phyloP scores from a whole-genome alignment of 2,797 vertebrate species.

The Syncerus caffer region DNA sequence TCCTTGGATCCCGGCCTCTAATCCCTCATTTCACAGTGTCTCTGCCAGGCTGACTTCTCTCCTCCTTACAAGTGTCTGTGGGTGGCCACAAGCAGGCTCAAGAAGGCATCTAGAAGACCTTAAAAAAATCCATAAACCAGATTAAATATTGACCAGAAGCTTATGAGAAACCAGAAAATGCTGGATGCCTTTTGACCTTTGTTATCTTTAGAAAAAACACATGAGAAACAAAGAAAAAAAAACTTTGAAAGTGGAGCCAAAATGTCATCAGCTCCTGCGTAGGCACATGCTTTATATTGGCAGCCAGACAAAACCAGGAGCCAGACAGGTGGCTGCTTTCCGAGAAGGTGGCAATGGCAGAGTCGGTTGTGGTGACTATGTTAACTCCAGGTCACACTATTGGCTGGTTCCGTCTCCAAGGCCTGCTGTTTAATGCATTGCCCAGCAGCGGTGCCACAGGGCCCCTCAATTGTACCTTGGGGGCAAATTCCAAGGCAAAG shows the following conservation, averaged over 20 bases:
- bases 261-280: conserved; percentile 70
- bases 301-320: conserved; percentile 66
- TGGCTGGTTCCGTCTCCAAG: neutral
- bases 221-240: conserved; percentile 58
- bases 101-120: conserved; percentile 79
- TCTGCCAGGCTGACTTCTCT: conserved; percentile 48
- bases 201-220: conserved; percentile 78
- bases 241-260: conserved; percentile 71
- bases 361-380: neutral
- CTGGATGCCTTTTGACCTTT: conserved; percentile 83
- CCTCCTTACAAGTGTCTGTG: conserved; percentile 60
- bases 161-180: conserved; percentile 77
- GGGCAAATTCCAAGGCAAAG: conserved; percentile 52
- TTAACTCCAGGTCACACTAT: neutral
- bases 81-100: conserved; percentile 77
- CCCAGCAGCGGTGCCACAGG: conserved; percentile 45
- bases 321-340: conserved; percentile 59
- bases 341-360: conserved; percentile 56
- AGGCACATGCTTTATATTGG: conserved; percentile 62
- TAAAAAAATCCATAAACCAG: conserved; percentile 76
- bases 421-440: conserved; percentile 24
- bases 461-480: conserved; percentile 24
- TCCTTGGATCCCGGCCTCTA: conserved; percentile 39
- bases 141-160: conserved; percentile 85
- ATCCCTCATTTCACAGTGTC: conserved; percentile 60